These are phyloP conservation scores for Carassius auratus DNA, from an alignment of 2,113 vertebrate genomes.

Conservation along the genomic window DNA sequence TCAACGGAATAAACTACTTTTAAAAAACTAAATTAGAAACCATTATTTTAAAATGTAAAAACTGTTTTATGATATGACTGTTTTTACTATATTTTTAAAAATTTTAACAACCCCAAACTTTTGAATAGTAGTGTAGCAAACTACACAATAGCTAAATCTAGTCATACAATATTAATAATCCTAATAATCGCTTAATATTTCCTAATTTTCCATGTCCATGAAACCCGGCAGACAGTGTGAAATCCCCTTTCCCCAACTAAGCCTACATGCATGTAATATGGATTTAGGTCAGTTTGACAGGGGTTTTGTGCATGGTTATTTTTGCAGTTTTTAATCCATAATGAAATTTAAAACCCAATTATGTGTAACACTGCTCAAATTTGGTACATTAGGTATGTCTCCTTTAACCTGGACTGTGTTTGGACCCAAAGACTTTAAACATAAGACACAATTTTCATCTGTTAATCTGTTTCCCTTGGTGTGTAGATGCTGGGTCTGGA, in stretches of 20 bases:
- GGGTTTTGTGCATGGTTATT: neutral
- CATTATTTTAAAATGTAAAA: neutral
- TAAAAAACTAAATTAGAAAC: neutral
- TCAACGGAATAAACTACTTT: neutral
- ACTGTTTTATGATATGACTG: neutral
- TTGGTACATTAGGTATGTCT: neutral
- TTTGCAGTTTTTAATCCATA: neutral
- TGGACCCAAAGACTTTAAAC: constrained; percentile 14
- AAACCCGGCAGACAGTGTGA: neutral
- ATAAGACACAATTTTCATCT: constrained; percentile 1
- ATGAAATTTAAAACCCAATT: neutral
- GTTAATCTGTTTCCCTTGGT: neutral
- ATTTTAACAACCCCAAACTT: neutral
- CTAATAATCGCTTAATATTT: neutral
- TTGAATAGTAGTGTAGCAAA: neutral
- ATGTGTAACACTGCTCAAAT: neutral
- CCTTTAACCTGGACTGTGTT: neutral
- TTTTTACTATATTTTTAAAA: neutral
- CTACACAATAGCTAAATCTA: neutral
- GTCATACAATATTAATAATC: too few relatives aligned
- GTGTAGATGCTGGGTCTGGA: constrained; percentile 2
- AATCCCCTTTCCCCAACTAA: too few relatives aligned
- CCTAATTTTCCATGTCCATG: neutral
- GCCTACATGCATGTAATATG: neutral
- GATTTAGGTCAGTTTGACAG: neutral